Base-by-base conservation (phyloP, 2,113 vertebrate genomes). In the Bucco capensis region DNA sequence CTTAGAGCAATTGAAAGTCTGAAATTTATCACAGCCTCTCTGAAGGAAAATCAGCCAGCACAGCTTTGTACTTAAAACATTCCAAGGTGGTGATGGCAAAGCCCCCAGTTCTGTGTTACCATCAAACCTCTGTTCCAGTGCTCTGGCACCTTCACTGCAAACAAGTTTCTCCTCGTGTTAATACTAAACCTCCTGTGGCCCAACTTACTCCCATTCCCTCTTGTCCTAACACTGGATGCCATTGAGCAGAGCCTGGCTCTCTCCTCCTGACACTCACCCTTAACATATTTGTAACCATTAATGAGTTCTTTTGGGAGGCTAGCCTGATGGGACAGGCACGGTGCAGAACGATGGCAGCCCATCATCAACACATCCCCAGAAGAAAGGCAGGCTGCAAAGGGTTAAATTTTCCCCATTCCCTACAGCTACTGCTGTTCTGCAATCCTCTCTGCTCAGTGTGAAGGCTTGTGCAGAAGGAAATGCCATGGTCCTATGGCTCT, bases 401-500 rank as follows among this genome's bases (percentile, higher is more conserved):
- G 94, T 95, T 96, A 93, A 90, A 57, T 10, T 33, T 69, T 5
- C 73, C 73, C 92, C 14, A 10, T 38, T 61, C 77, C 92, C 88
- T 90, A 54, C 70, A 50, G 93, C 93, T 86, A 12, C 14, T 4
- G 54, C 94, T 81, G 22, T 58, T 80, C 13, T 40, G 64, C 53
- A 44, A 12, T 6, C 2, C 57, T 35, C 78, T 64, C 53, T 86
- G 73, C 67, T 71, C 67, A n/a, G 73, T 5, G 37, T 3, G 24
- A 47, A 49, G 1, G 40, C 6, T 4, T 64, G 90, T 93, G 92
- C 93, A 93, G 96, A 96, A 95, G 94, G 94, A 96, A 71, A 85
- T 92, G 95, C 93, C 86, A 93, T 94, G 92, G 66, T 93, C 28
- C 93, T 94, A 84, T 96, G 83, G 92, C 93, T 96, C 57, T 27